Evolutionary conservation across 2,113 vertebrate species (phyloP).

Genomic region (Oxyruncus cristatus): DNA sequence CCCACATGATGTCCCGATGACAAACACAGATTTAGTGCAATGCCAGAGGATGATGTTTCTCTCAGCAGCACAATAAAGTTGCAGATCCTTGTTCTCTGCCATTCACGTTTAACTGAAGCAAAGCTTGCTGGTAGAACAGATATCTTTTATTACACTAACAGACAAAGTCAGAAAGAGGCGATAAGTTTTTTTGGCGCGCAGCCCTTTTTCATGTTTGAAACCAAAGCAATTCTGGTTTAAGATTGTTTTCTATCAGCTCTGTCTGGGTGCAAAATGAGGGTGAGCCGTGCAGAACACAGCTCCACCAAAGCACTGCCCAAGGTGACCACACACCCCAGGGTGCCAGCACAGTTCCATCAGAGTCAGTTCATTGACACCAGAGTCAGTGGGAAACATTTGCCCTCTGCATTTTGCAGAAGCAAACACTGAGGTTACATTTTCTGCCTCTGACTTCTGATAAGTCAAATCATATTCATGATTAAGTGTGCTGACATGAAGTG

Average conservation of each 20-base stretch:
- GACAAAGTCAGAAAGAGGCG: neutral
- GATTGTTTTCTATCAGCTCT: neutral
- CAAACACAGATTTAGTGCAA: neutral
- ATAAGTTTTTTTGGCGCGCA: neutral
- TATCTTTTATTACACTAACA: neutral
- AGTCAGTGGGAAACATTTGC: neutral
- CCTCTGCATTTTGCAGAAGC: neutral
- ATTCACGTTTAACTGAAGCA: neutral
- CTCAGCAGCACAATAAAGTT: neutral
- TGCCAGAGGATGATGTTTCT: neutral
- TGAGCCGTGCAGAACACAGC: neutral
- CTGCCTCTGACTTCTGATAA: neutral
- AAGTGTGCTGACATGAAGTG: neutral
- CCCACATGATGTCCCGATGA: fast-evolving
- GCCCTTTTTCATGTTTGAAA: neutral
- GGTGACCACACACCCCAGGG: neutral
- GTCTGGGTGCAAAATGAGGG: neutral
- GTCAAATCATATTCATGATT: neutral
- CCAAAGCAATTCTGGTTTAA: neutral
- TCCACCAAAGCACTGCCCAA: neutral
- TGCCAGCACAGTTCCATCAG: neutral
- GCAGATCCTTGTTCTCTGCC: neutral
- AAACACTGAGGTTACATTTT: neutral
- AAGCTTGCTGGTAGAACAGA: neutral
- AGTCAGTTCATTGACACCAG: neutral